phyloP scores from a whole-genome alignment of 1,140 invertebrate species.

The Oryzaephilus surinamensis region DNA sequence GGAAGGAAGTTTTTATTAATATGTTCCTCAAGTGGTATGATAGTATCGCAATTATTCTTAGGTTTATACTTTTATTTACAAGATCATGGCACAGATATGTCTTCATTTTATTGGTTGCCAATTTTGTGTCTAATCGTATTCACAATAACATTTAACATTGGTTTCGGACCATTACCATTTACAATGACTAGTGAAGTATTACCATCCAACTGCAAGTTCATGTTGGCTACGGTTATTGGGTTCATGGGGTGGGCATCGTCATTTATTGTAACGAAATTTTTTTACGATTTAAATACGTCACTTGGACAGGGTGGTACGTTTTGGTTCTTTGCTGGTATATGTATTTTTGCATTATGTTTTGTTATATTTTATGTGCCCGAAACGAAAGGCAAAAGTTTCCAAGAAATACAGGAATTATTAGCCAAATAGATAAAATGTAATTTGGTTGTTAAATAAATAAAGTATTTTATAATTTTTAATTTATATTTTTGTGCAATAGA shows the following conservation, averaged over 20 bases:
- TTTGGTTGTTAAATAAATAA: background rate
- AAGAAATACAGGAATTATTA: background rate
- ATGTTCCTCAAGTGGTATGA: conserved; percentile 52
- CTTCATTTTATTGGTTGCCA: conserved; percentile 20
- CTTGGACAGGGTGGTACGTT: conserved; percentile 62
- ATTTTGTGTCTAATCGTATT: conserved; percentile 17
- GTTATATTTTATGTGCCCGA: conserved; percentile 1
- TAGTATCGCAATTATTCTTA: conserved; percentile 21
- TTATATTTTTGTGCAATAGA: conserved; percentile 1
- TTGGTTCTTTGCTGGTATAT: conserved; percentile 65
- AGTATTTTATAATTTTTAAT: background rate
- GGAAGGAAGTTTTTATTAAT: conserved; percentile 62
- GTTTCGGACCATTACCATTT: conserved; percentile 73
- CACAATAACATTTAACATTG: conserved; percentile 29
- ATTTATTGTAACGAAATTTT: conserved; percentile 58
- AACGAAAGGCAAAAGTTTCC: conserved; percentile 5
- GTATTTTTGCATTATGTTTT: too few species aligned
- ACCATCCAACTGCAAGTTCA: conserved; percentile 60
- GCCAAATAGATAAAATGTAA: conserved; percentile 1
- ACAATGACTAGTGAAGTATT: conserved; percentile 74
- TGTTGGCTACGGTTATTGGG: conserved; percentile 57
- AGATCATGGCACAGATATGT: conserved; percentile 10
- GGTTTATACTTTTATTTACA: conserved; percentile 23
- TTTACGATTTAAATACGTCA: conserved; percentile 43
- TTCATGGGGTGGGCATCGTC: conserved; percentile 66